Conservation (phyloP, 2,888 invertebrate genomes). For the Agrilus biguttatus region DNA sequence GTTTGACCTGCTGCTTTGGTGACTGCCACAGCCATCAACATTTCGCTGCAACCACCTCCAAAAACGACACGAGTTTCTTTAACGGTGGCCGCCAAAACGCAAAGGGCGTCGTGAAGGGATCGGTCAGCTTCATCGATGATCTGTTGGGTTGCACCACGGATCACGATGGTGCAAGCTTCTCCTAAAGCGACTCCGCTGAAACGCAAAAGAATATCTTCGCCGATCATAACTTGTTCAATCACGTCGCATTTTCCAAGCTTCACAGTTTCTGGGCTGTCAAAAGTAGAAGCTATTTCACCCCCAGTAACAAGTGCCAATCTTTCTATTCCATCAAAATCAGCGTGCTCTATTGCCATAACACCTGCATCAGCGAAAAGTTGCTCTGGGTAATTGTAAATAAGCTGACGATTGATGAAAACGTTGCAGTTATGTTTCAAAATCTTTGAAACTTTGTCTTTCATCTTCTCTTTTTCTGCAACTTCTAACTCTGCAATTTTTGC, state of each 20-base stretch:
- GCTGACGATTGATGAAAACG: conserved; percentile 96
- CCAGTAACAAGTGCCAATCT: conserved; percentile 92
- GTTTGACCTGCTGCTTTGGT: conserved; percentile 69
- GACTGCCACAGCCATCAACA: conserved; percentile 93
- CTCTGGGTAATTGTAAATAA: conserved; percentile 99
- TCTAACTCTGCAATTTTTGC: conserved; percentile 96
- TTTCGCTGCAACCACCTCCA: conserved; percentile 86
- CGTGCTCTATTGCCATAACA: conserved; percentile 99
- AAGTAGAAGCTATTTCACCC: conserved; percentile 97
- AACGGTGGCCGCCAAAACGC: conserved; percentile 90
- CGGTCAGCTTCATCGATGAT: conserved; percentile 97
- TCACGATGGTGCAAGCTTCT: conserved; percentile 92
- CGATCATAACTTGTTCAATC: conserved; percentile 97
- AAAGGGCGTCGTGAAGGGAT: conserved; percentile 94
- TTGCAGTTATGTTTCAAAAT: conserved; percentile 89
- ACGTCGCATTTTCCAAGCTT: conserved; percentile 88
- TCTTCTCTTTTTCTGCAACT: conserved; percentile 96
- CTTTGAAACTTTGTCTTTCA: conserved; percentile 98
- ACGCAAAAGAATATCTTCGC: conserved; percentile 87
- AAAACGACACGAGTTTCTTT: conserved; percentile 82
- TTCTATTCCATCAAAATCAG: conserved; percentile 99
- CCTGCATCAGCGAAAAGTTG: conserved; percentile 97
- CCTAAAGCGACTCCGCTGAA: conserved; percentile 92
- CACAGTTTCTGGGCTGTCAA: conserved; percentile 83
- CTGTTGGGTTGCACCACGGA: conserved; percentile 96